Conservation (phyloP, 53 echinoderm and acorn worm species). For the Apostichopus leukothele region DNA sequence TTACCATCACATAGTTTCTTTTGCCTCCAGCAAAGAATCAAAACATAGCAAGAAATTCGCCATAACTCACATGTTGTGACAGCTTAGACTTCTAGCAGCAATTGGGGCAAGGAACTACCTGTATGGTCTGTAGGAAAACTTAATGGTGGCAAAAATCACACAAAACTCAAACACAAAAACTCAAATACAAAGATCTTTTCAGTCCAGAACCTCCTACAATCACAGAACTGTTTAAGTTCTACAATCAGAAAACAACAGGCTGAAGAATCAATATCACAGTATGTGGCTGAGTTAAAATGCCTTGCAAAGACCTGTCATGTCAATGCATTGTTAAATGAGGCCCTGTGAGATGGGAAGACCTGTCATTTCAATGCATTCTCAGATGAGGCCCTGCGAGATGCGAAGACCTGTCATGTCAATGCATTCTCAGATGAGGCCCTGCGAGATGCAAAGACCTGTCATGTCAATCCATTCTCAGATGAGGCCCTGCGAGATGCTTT, state of each 20-base stretch:
- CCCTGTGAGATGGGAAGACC: conserved; percentile 25
- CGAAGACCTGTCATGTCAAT: conserved; percentile 22
- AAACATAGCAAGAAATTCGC: too few species aligned
- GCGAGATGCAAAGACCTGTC: conserved; percentile 5
- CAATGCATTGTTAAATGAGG: conserved; percentile 35
- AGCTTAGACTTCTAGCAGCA: background rate
- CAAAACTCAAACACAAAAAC: conserved; percentile 29
- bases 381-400: background rate
- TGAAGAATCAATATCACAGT: conserved; percentile 37
- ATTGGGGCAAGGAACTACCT: background rate
- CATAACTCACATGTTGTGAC: too few species aligned
- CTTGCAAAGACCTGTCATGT: conserved; percentile 47
- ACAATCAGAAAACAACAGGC: conserved; percentile 37
- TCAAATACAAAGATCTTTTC: conserved; percentile 25
- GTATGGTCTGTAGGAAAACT: background rate
- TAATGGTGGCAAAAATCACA: conserved; percentile 30
- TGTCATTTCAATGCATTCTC: conserved; percentile 34
- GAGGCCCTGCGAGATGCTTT: background rate
- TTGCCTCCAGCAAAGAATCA: too few species aligned
- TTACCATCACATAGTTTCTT: too few species aligned
- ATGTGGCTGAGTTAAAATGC: conserved; percentile 29
- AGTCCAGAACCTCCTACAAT: conserved; percentile 42
- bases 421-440: conserved; percentile 4
- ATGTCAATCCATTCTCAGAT: conserved; percentile 26
- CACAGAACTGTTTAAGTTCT: conserved; percentile 47